Base-by-base conservation (phyloP, 2,113 vertebrate species). In the Dolichallabes microphthalmus region DNA sequence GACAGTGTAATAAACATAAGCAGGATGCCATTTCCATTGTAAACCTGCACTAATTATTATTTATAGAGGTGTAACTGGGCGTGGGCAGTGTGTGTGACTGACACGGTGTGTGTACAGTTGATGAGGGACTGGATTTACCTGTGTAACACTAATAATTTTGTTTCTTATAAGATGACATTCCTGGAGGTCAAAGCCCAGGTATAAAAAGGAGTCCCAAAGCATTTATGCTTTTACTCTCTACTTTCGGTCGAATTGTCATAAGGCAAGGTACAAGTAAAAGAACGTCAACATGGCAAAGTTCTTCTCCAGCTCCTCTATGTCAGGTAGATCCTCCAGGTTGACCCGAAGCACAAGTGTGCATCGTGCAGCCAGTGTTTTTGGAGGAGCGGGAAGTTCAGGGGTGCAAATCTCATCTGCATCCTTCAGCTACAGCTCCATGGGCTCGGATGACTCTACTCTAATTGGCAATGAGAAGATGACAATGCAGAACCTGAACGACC, bases 401-500 rank as follows among this genome's bases (percentile, higher is more conserved):
- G 85, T 88, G 20, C 86, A 88, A 0, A 82, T 92, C 83, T 93
- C 92, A 85, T 58, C 35, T 27, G 63, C 82, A 76, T 82, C 89
- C 15, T 2, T 60, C 3, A 52, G 35, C 2, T 39, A n/a, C 8
- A 27, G 85, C 8, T 45, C 85, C 25, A 0, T 35, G 0, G 90
- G 90, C 2, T 89, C 84, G 13, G 0, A 85, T 0, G 88, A 88
- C 0, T 91, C 0, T 88, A 87, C 55, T 52, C 12, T 90, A 60
- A 30, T 83, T 0, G 88, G 88, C 86, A 94, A 92, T 39, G 91
- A 94, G 85, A 95, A 95, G 88, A 81, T 61, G 82, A 88, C 93
- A 86, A 93, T 95, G 94, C 93, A 94, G 90, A 94, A 94, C 89
- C 92, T 95, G 66, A 95, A 95, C 57, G 93, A 95, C 88, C 93